Base-by-base conservation (phyloP, 1,140 invertebrate genomes). In the Archivesica marissinica region DNA sequence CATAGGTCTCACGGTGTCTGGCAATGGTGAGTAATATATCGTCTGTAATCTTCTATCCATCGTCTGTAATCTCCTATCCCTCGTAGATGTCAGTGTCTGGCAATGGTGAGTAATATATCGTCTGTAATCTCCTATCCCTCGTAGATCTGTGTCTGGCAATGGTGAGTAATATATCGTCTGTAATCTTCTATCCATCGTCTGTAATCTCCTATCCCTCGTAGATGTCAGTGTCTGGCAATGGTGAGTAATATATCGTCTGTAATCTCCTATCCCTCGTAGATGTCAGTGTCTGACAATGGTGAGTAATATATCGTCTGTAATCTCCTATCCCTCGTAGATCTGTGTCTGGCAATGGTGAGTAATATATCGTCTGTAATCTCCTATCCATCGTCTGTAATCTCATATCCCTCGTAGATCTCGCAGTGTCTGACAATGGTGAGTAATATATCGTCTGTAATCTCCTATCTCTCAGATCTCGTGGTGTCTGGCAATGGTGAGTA, bases 251-350 rank as follows among this genome's bases (percentile, higher is more conserved):
- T n/a, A 70, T 85, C 30, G 9, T 77, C 17, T 47, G 47, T 41
- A 61, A 74, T 15, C n/a, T 78, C 2, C 61, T 85, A 1, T 85
- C 59, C 13, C 59, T 77, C 38, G 44, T 78, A 39, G 82, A 74
- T n/a, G n/a, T n/a, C 75, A 68, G 82, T 85, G 17, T 61, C 70
- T 44, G 44, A 50, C 30, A 77, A 85, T 85, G 72, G 82, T 85
- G 56, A 47, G 81, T 66, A 25, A 47, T 38, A 3, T 28, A 23
- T 3, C 25, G 11, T 59, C n/a, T 59, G 28, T 1, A 47, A 17
- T 7, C 41, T 47, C 7, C 17, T 17, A 17, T 47, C 41, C 17
- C 7, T 47, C n/a, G n/a, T n/a, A n/a, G n/a, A n/a, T n/a, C n/a
- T n/a, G n/a, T n/a, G n/a, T n/a, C n/a, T n/a, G n/a, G n/a, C n/a